Evolutionary conservation across 1,140 invertebrate genomes (phyloP), one percentile per base, ranked within the genome.

Genomic region (Lethocerus indicus): DNA sequence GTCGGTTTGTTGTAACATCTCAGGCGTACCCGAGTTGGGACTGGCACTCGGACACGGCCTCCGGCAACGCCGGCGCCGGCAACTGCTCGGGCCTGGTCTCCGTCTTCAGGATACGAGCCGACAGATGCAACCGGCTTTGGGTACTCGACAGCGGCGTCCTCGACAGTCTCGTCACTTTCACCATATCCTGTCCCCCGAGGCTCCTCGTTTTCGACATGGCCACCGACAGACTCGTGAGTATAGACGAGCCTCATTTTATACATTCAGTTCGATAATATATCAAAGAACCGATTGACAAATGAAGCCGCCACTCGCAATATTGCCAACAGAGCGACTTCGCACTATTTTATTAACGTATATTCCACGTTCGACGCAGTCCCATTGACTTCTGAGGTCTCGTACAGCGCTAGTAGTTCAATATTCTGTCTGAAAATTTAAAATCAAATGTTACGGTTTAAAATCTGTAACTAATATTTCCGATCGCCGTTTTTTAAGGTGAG

Each of bases 11-110:
- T 29, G 12, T 21, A 29, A 6, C 2, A 5, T 37, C 48, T 5
- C 64, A 82, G 65, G 74, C 83, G 0, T 88, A 81, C 63, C 84
- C 84, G 0, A 76, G 79, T 48, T 87, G 83, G 83, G 77, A 78
- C 1, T 86, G 76, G 71, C 83, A 86, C 53, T 64, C 64, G 1
- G 76, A 81, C 1, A 78, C 76, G 0, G 73, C 69, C 35, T 32
- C 49, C 1, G 55, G 54, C 3, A 32, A 57, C 5, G 40, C 51
- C 3, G 49, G 32, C 5, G 21, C 75, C 51, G 70, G 75, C 56
- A 83, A 83, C 58, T 86, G 81, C 59, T 76, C 76, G 3, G 75
- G 78, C 0, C 55, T 88, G 3, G 75, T 84, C 21, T 85, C 83
- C 0, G 82, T 87, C 2, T 87, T 87, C 62, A 68, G 83, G 5